Evolutionary conservation across 2,113 vertebrate species (phyloP).

Genomic region (Dipodomys stephensi): DNA sequence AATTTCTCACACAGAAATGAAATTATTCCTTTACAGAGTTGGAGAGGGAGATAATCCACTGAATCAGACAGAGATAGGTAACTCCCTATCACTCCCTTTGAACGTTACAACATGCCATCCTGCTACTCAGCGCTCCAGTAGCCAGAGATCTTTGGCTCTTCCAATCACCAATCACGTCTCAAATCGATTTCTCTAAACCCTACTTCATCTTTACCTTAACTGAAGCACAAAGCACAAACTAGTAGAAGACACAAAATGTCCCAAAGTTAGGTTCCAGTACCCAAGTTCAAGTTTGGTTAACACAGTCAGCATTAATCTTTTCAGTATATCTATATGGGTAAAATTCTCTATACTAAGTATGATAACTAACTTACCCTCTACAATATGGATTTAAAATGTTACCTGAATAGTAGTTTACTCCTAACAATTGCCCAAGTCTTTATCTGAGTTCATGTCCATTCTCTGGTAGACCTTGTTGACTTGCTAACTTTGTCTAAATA

Average conservation of each 20-base stretch:
- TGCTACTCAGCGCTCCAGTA: not conserved
- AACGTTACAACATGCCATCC: not conserved
- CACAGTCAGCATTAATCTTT: not conserved
- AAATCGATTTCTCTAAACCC: conserved; percentile 21
- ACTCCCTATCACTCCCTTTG: not conserved
- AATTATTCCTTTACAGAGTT: conserved; percentile 67
- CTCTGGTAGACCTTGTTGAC: not conserved
- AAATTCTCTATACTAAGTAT: not conserved
- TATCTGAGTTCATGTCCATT: not conserved
- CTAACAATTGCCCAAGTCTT: not conserved
- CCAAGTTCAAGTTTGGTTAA: conserved; percentile 13
- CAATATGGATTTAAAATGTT: not conserved
- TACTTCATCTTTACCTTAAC: conserved; percentile 14
- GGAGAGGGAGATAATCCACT: not conserved
- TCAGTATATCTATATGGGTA: not conserved
- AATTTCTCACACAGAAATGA: conserved; percentile 59
- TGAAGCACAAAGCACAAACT: conserved; percentile 40
- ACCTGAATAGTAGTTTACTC: not conserved
- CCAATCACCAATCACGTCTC: not conserved
- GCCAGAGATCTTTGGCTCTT: not conserved
- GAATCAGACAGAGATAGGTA: conserved; percentile 36
- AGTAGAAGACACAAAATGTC: not conserved
- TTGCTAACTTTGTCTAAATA: conserved; percentile 1
- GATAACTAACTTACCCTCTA: not conserved
- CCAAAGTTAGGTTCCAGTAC: not conserved